Base-by-base conservation (phyloP, 2,888 invertebrate species). In the Nomada ruficornis region DNA sequence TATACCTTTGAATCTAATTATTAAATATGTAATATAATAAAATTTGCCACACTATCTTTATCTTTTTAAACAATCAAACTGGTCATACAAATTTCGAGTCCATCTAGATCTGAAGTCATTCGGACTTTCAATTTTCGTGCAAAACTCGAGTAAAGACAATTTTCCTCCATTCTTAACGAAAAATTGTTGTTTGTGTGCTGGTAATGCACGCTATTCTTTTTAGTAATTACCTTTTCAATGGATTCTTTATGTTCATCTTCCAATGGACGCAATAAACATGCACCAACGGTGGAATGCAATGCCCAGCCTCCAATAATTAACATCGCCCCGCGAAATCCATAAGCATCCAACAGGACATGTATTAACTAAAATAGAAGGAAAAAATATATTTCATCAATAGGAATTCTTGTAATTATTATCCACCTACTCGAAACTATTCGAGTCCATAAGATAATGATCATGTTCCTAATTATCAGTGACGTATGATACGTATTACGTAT, bases 251-350 rank as follows among this genome's bases (percentile, higher is more conserved):
- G 13, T 29, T 29, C 23, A 0, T 52, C 20, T 75, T 88, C 59
- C 3, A 91, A 20, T 13, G 95, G 95, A 84, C 94, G 94, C 23
- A 95, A 90, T n/a, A 95, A 90, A 70, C 94, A 91, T 26, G 94
- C 94, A 0, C 94, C 94, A 50, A 94, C 90, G 4, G 94, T 86
- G 0, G 95, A 94, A 82, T 95, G 94, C 68, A 95, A 89, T 1
- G 95, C 93, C 62, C 95, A 92, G 2, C 92, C 95, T 42, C 94
- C 94, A 60, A 95, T 87, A 47, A 95, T 92, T 77, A 95, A 86
- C 81, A 95, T 94, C 1, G 95, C 94, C 23, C 94, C 90, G 20
- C 86, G 88, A 84, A 91, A 91, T 77, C 89, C 89, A 42, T 91
- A 91, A 23, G 79, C 65, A 11, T 85, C 77, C 68, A 91, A 76